These are phyloP conservation scores for Tachina fera DNA, from an alignment of 2,888 invertebrate species.

Conservation along the genomic window DNA sequence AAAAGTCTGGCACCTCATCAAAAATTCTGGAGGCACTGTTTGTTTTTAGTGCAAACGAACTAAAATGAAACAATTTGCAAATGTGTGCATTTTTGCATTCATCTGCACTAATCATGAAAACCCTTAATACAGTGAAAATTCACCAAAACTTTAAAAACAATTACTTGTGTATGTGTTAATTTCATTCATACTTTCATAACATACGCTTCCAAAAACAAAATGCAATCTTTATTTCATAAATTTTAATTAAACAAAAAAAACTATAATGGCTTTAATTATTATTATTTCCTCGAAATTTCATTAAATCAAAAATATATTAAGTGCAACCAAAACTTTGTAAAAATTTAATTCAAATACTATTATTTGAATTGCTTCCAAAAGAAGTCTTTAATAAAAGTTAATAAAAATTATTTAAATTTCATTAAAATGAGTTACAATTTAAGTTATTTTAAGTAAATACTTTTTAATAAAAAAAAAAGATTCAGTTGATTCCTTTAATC, in stretches of 20 bases:
- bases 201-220: background rate
- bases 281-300: slow-evolving; percentile 16
- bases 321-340: slow-evolving; percentile 17
- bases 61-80: too few species aligned
- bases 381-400: slow-evolving; percentile 30
- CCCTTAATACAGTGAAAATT: too few species aligned
- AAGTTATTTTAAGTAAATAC: slow-evolving; percentile 33
- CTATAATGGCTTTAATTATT: slow-evolving; percentile 44
- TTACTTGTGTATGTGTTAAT: too few species aligned
- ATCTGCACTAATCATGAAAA: too few species aligned
- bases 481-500: slow-evolving; percentile 57
- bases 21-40: too few species aligned
- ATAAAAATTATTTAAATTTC: background rate
- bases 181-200: background rate
- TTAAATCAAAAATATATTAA: slow-evolving; percentile 15
- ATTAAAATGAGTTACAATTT: slow-evolving; percentile 21
- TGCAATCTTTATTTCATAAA: slow-evolving; percentile 5
- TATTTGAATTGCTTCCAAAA: slow-evolving; percentile 51
- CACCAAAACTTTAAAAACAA: too few species aligned
- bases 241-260: background rate
- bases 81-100: too few species aligned
- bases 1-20: too few species aligned
- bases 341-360: background rate
- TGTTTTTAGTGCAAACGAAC: too few species aligned
- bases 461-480: slow-evolving; percentile 30